A percentile compares a stretch with the other conserved stretches of the same genome.
These are phyloP conservation scores for Dascillus cervinus DNA, from an alignment of 2,888 invertebrate species.

Conservation along the genomic window DNA sequence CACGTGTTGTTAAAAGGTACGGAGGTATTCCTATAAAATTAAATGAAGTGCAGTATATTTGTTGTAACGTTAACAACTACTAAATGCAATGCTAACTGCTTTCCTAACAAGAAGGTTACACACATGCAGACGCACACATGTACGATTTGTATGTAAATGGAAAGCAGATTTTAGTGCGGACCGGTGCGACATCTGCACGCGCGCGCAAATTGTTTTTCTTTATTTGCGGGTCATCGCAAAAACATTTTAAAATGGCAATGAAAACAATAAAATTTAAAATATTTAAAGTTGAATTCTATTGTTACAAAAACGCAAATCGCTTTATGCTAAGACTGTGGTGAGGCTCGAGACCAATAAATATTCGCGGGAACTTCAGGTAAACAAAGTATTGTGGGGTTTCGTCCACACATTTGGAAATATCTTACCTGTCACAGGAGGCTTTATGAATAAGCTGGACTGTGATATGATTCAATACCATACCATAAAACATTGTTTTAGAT, in stretches of 20 bases:
- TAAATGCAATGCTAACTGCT: constrained; percentile 20
- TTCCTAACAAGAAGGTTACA: constrained; percentile 8
- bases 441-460: too few relatives aligned
- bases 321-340: constrained; percentile 31
- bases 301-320: constrained; percentile 39
- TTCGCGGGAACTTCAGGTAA: too few relatives aligned
- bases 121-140: constrained; percentile 1
- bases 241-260: constrained; percentile 14
- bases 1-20: constrained; percentile 3
- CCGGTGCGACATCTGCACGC: constrained; percentile 1
- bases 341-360: constrained; percentile 34
- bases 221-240: too few relatives aligned
- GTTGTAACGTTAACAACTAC: constrained; percentile 21
- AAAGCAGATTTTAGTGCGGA: constrained; percentile 7
- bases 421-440: too few relatives aligned
- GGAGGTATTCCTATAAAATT: constrained; percentile 9
- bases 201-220: constrained; percentile 10
- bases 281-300: constrained; percentile 42
- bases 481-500: too few relatives aligned
- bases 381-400: too few relatives aligned
- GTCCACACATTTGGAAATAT: too few relatives aligned
- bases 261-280: constrained; percentile 38
- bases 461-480: too few relatives aligned
- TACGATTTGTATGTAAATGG: constrained; percentile 13
- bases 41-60: constrained; percentile 21